Evolutionary conservation across 2,888 invertebrate species (phyloP).

Genomic region (Tetramorium bicarinatum): DNA sequence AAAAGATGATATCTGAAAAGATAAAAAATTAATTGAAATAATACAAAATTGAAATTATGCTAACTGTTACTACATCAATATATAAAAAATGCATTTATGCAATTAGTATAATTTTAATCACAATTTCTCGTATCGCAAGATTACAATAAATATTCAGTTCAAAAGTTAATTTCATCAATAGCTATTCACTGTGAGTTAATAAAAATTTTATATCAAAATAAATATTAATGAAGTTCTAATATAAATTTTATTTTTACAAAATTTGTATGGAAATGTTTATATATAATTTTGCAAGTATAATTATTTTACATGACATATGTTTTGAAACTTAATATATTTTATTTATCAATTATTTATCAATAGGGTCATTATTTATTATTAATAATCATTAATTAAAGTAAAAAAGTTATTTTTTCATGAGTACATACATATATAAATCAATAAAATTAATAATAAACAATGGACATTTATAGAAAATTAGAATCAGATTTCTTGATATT

Average conservation of each 20-base stretch:
- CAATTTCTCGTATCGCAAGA: background rate
- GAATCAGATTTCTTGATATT: background rate
- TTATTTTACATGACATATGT: background rate
- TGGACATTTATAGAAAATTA: background rate
- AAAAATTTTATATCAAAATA: background rate
- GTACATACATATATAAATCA: background rate
- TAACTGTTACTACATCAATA: background rate
- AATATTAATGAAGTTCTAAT: no score
- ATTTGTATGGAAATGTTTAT: background rate
- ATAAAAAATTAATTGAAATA: no score
- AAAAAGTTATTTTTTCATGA: background rate
- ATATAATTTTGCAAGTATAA: background rate
- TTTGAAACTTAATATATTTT: background rate
- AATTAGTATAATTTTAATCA: background rate
- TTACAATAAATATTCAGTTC: background rate
- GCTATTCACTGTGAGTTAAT: background rate
- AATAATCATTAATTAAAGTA: background rate
- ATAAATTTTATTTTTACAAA: no score
- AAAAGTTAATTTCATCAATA: background rate
- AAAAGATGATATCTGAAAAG: no score
- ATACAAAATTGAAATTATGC: no score
- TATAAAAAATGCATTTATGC: no score
- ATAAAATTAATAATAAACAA: conserved; percentile 10
- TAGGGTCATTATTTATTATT: background rate
- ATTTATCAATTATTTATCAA: background rate